Base-by-base conservation (phyloP, 2,113 vertebrate genomes). In the Nasalis larvatus region DNA sequence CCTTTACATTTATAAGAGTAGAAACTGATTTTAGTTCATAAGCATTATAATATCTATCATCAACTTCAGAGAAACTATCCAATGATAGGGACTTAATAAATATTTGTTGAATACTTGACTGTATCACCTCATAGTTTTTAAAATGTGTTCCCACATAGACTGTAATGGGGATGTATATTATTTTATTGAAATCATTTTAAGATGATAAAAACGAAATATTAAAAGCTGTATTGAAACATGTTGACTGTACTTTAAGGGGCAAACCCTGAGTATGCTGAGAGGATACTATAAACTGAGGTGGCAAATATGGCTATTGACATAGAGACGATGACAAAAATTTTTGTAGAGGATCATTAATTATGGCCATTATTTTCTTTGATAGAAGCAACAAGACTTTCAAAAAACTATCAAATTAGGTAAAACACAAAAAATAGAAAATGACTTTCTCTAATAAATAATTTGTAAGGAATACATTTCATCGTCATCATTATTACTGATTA, bases 181-280 rank as follows among this genome's bases (percentile, higher is more conserved):
- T 81, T 91, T 96, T 47, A 86, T 47, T 74, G 14, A 96, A 88
- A 85, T 63, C 42, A 88, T 95, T 97, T 89, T 35, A 21, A 78
- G 6, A 56, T 78, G 32, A 27, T 25, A n/a, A 56, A 82, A 87
- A 63, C 56, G 4, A 94, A 85, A 85, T 88, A 80, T 77, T 58
- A 84, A 68, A 60, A 3, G 4, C 27, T 86, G 60, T 69, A 60
- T 80, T 77, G 35, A 68, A n/a, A 81, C 8, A 76, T 69, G 6
- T 27, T 89, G 60, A 89, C 4, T 81, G 54, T 88, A 66, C 74
- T 89, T 68, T 81, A 89, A 76, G 1, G 69, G 32, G 52, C 18
- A 80, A 52, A 81, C 35, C 20, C 47, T 86, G 21, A 82, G 5
- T 40, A n/a, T 18, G 1, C 73, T 69, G 2, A 71, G 8, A 69